Evolutionary conservation across 2,888 invertebrate genomes (phyloP).

Genomic region (Mythimna vitellina): DNA sequence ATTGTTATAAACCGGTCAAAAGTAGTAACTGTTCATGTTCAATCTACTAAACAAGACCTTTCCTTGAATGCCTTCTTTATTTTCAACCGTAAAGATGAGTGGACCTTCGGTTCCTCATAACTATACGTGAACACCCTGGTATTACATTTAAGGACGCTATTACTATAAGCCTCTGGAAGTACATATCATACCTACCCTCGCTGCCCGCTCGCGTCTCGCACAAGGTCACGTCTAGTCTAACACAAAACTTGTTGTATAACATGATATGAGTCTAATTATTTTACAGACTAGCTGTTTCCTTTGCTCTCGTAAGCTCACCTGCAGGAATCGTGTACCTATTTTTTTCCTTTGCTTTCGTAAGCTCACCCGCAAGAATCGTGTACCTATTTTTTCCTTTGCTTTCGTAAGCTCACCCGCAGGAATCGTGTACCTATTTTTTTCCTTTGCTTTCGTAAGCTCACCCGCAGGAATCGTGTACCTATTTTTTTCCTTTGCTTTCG

Average conservation of each 20-base stretch:
- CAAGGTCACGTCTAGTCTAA: not conserved
- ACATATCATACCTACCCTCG: slow-evolving; percentile 13
- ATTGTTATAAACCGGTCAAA: no score
- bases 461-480: no score
- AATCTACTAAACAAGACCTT: not conserved
- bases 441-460: no score
- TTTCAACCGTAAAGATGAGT: not conserved
- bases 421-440: no score
- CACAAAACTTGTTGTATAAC: not conserved
- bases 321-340: not conserved
- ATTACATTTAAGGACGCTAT: slow-evolving; percentile 35
- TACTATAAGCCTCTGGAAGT: slow-evolving; percentile 22
- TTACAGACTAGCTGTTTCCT: not conserved
- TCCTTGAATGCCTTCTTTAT: not conserved
- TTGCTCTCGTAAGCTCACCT: no score
- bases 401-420: no score
- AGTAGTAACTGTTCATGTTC: no score
- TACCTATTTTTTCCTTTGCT: no score
- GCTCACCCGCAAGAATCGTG: no score
- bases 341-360: no score
- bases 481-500: no score
- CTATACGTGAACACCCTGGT: not conserved
- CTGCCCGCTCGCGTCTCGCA: slow-evolving; percentile 5
- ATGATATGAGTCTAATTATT: not conserved
- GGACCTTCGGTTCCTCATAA: slow-evolving; percentile 11